Percentiles rank a stretch among this genome's conserved stretches.
Evolutionary conservation across 2,888 invertebrate species (phyloP).

Genomic region (Tanaodytes sp.): DNA sequence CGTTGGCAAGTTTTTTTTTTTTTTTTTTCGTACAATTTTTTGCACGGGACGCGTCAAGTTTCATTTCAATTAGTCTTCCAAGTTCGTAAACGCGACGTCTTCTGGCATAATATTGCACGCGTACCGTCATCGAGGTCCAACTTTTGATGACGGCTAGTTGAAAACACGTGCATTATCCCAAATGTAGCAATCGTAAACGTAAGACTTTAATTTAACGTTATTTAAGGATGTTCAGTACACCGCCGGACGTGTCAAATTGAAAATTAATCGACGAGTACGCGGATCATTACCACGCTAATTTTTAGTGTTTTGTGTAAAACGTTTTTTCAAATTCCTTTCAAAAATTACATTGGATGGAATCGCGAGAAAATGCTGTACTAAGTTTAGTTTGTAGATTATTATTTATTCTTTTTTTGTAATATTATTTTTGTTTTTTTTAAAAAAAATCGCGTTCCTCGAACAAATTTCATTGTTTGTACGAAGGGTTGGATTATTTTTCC

Average conservation of each 20-base stretch:
- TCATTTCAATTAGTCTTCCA: slow-evolving; percentile 20
- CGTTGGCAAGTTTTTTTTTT: no score
- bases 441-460: slow-evolving; percentile 9
- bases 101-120: background rate
- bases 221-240: slow-evolving; percentile 16
- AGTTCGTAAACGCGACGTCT: slow-evolving; percentile 13
- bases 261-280: no score
- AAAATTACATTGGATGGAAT: slow-evolving; percentile 15
- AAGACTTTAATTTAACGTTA: slow-evolving; percentile 24
- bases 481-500: background rate
- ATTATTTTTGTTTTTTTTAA: slow-evolving; percentile 8
- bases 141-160: background rate
- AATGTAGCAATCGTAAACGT: slow-evolving; percentile 12
- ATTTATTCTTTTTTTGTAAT: slow-evolving; percentile 12
- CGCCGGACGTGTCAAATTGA: slow-evolving; percentile 41
- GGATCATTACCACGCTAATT: no score
- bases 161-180: slow-evolving; percentile 2
- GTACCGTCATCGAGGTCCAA: background rate
- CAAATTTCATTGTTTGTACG: background rate
- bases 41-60: slow-evolving; percentile 3
- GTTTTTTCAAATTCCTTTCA: slow-evolving; percentile 40
- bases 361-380: slow-evolving; percentile 24
- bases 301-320: no score
- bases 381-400: slow-evolving; percentile 31
- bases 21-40: slow-evolving; percentile 10